Evolutionary conservation across 2,113 vertebrate species (phyloP).

Genomic region (Cavia aperea): DNA sequence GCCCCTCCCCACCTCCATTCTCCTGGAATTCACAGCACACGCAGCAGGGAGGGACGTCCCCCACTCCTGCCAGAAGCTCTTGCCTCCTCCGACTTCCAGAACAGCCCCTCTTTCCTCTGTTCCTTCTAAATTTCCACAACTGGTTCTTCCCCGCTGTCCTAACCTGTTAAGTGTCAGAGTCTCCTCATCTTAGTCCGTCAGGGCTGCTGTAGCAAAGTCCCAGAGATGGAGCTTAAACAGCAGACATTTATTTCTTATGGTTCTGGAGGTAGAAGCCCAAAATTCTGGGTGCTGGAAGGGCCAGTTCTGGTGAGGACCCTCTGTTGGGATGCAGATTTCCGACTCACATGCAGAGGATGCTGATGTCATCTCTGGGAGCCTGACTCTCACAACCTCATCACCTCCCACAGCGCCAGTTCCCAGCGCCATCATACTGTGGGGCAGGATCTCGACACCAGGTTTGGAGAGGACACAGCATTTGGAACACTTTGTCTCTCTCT

Average conservation of each 20-base stretch:
- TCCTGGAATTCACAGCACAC: neutral
- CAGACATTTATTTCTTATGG: neutral
- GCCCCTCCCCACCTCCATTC: neutral
- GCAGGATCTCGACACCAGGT: neutral
- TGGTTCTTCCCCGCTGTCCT: neutral
- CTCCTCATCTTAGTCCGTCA: neutral
- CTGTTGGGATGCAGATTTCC: neutral
- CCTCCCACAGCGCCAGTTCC: neutral
- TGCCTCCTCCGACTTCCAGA: neutral
- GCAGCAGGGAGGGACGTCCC: rapidly evolving
- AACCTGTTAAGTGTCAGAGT: neutral
- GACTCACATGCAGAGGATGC: neutral
- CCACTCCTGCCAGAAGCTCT: neutral
- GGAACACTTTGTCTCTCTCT: neutral
- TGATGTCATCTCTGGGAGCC: neutral
- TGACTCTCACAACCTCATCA: neutral
- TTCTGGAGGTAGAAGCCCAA: neutral
- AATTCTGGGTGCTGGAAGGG: neutral
- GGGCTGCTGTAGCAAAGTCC: neutral
- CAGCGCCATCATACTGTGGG: neutral
- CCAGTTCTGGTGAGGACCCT: neutral
- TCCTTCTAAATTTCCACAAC: neutral
- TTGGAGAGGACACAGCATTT: neutral
- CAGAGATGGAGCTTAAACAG: neutral
- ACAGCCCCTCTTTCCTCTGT: neutral